Base-by-base conservation (phyloP, 2,888 invertebrate species). In the Hecatera dysodea region DNA sequence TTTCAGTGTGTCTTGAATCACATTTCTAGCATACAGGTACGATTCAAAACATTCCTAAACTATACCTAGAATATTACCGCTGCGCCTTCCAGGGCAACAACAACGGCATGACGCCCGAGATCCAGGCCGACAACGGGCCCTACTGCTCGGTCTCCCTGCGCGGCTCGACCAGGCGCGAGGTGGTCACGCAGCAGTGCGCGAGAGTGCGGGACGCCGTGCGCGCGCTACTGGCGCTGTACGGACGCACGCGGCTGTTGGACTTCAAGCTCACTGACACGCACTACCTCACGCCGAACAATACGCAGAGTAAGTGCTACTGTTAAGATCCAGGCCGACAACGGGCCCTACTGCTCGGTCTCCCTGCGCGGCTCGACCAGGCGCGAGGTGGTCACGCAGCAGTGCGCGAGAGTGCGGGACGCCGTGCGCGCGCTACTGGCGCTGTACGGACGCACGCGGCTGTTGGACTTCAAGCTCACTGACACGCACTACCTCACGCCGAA, bases 381-480 rank as follows among this genome's bases (percentile, higher is more conserved):
- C 0, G 97, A 98, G 82, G 96, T 96, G 6, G 97, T 98, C 11
- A 94, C 96, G 61, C 93, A 96, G 29, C 97, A 97, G 81, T 97
- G 98, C 90, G 97, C 97, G 84, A 97, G 97, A 78, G 96, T 99
- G 59, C 96, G 98, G 0, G 97, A 97, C 88, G 97, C 98, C 0
- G 97, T 99, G 57, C 97, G 98, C 69, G 97, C 98, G 78, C 95
- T 99, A 7, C 97, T 99, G 6, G 98, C 98, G 85, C 97, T 99
- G 83, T 99, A 99, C 93, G 98, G 98, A 62, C 97, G 98, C 84
- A 98, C 98, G 0, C 98, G 98, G 87, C 97, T 98, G 48, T 97
- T 98, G 2, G 98, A 98, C 93, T 98, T 99, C 93, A 97, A 97
- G 81, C 96, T 98, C 77, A 96, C 96, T 0, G 97, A 97, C 61